Conservation (phyloP, 2,797 vertebrate genomes). For the Pagetopsis macropterus region DNA sequence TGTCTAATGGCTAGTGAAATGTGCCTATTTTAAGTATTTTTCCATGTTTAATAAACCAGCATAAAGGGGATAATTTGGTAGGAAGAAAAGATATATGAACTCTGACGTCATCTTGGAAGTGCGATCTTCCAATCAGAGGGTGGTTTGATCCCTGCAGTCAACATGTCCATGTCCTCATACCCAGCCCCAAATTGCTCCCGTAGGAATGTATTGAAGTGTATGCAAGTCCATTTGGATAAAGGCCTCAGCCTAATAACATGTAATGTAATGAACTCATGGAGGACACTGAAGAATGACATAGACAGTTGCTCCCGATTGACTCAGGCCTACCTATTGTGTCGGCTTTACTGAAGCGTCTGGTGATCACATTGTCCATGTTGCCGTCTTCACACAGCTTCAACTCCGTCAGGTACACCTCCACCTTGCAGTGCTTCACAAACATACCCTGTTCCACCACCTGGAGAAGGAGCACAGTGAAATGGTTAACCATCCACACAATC, state of each 20-base stretch:
- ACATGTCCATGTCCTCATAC: no score
- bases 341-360: constrained; percentile 97
- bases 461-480: background rate
- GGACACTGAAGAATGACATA: background rate
- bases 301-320: background rate
- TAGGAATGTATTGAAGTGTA: no score
- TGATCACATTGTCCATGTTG: constrained; percentile 95
- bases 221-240: no score
- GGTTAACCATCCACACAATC: background rate
- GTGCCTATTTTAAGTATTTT: no score
- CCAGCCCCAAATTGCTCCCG: no score
- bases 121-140: no score
- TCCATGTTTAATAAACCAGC: no score
- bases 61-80: no score
- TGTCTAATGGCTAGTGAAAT: no score
- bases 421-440: constrained; percentile 99
- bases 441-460: constrained; percentile 99
- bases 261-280: no score
- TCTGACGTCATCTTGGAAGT: background rate
- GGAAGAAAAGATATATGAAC: background rate
- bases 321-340: constrained; percentile 93
- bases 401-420: constrained; percentile 98
- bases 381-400: constrained; percentile 97
- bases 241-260: no score
- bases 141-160: no score